These are phyloP conservation scores for Aphrocallistes beatrix DNA, from an alignment of 37 sponge, comb jelly and placozoan species.

Conservation along the genomic window DNA sequence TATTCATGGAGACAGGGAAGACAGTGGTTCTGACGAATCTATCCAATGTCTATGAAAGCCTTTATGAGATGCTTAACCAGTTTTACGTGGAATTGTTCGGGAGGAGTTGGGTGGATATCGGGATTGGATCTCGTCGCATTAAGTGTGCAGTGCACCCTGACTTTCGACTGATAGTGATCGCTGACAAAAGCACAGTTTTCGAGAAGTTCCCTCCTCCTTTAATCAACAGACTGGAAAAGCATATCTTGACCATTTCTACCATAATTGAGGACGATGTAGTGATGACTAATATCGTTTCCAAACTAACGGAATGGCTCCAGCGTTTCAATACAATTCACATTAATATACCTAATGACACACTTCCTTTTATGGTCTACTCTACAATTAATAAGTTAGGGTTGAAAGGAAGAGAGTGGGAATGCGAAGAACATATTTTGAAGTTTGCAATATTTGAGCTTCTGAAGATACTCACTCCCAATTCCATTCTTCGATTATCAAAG, in stretches of 20 bases:
- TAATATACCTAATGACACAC: not conserved
- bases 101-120: not conserved
- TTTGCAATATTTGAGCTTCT: not conserved
- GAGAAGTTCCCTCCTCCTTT: constrained; percentile 5
- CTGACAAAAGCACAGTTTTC: not conserved
- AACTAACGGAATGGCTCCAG: not conserved
- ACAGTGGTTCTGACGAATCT: not conserved
- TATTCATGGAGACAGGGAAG: not conserved
- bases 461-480: not conserved
- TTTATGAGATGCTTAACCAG: not conserved
- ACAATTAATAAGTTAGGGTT: not conserved
- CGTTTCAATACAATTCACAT: not conserved
- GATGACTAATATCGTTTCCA: not conserved
- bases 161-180: not conserved
- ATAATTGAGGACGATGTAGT: not conserved
- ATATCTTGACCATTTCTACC: not conserved
- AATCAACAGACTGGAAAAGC: constrained; percentile 4
- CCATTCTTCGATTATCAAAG: not conserved
- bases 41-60: not conserved
- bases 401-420: not conserved
- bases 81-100: not conserved
- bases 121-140: not conserved
- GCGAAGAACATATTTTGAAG: not conserved
- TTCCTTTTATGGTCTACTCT: not conserved
- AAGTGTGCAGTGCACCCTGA: not conserved